phyloP scores from a whole-genome alignment of 2,113 vertebrate genomes.

The Romanogobio albipinnatus region DNA sequence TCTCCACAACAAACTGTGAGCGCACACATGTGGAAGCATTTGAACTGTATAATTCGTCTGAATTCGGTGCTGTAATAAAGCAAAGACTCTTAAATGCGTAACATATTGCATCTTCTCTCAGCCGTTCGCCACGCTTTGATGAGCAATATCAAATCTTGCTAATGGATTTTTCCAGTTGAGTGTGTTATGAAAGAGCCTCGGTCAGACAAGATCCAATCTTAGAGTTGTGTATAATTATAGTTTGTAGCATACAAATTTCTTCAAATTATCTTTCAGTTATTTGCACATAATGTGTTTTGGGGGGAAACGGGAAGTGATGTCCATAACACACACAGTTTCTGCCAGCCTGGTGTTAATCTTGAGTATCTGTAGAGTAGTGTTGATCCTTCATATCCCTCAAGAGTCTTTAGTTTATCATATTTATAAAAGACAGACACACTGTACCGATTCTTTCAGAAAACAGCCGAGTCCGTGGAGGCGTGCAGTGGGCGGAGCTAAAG shows the following conservation, averaged over 20 bases:
- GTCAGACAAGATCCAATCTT: constrained; percentile 52
- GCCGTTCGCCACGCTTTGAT: constrained; percentile 48
- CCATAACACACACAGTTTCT: no score
- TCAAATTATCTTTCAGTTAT: neutral
- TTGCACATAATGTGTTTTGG: no score
- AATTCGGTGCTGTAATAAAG: constrained; percentile 54
- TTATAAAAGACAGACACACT: no score
- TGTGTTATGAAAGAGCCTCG: constrained; percentile 14
- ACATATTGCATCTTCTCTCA: constrained; percentile 49
- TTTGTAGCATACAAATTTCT: neutral
- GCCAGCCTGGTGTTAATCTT: no score
- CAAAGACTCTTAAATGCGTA: constrained; percentile 52
- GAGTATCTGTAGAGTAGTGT: no score
- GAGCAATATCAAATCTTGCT: constrained; percentile 46
- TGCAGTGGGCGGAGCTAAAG: no score
- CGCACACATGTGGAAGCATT: constrained; percentile 60
- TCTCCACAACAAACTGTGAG: constrained; percentile 54
- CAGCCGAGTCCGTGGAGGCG: no score
- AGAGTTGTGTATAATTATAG: neutral
- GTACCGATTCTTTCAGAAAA: no score
- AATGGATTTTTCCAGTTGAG: constrained; percentile 36
- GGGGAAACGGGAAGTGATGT: neutral
- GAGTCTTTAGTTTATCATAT: no score
- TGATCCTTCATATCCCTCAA: no score
- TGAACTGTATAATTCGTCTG: constrained; percentile 55